These are phyloP conservation scores for Bos javanicus DNA, from an alignment of 2,113 vertebrate genomes.

Conservation along the genomic window DNA sequence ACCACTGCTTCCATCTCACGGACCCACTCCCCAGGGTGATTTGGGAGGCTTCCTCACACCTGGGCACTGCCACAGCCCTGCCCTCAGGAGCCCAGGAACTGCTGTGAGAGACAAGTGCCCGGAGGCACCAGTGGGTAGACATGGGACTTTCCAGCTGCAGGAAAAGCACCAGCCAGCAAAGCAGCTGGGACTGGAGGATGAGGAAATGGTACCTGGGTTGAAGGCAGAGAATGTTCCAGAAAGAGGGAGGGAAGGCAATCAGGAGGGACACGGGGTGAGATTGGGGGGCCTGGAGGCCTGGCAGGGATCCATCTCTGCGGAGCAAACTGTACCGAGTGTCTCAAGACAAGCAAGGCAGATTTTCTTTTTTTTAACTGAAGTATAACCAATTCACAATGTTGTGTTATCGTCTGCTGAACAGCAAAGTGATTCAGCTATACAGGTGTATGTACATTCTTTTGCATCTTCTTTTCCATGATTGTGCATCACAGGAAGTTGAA, in stretches of 20 bases:
- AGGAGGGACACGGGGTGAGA: too few relatives aligned
- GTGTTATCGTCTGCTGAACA: neutral
- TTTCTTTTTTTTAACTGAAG: neutral
- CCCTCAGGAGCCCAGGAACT: neutral
- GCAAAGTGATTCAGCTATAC: neutral
- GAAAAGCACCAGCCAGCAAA: neutral
- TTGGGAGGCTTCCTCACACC: too few relatives aligned
- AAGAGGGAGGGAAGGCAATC: neutral
- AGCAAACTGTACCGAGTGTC: neutral
- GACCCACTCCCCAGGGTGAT: too few relatives aligned
- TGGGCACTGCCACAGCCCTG: neutral
- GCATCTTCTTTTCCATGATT: neutral
- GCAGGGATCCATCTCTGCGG: neutral
- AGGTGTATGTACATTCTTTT: fast-evolving
- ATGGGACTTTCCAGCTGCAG: neutral
- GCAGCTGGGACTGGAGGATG: neutral
- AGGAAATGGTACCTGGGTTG: neutral
- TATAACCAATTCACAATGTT: neutral
- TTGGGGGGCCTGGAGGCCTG: neutral
- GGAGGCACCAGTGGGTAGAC: fast-evolving
- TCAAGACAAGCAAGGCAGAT: too few relatives aligned
- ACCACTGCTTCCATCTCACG: fast-evolving
- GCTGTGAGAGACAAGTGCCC: neutral
- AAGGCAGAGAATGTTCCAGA: neutral
- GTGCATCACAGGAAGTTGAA: neutral